Percentiles rank a stretch among this genome's conserved stretches.
Evolutionary conservation across 2,797 vertebrate genomes (phyloP).

Genomic region (Acridotheres tristis): DNA sequence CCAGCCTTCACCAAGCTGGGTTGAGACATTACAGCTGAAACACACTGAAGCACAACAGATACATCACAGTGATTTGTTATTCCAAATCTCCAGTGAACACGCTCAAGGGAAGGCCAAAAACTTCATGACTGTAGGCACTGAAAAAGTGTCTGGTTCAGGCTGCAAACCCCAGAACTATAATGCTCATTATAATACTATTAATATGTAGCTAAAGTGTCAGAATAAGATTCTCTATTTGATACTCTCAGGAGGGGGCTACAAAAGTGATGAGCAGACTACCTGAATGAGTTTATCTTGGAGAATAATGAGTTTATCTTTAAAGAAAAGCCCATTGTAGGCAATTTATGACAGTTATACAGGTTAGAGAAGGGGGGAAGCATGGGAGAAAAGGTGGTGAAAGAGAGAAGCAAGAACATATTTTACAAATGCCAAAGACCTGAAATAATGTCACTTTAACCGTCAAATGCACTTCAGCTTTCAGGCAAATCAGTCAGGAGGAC

Average conservation of each 20-base stretch:
- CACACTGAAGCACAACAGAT: neutral
- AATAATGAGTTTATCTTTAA: neutral
- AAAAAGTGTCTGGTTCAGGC: neutral
- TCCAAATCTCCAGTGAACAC: neutral
- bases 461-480: neutral
- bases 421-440: neutral
- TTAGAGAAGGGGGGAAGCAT: neutral
- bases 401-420: neutral
- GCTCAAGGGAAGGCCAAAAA: neutral
- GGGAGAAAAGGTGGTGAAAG: neutral
- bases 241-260: neutral
- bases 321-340: neutral
- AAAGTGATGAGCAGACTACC: neutral
- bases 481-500: neutral
- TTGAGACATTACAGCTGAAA: neutral
- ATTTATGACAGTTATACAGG: neutral
- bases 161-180: neutral
- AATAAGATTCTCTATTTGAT: neutral
- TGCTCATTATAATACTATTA: neutral
- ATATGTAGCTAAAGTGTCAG: neutral
- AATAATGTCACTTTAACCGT: constrained; percentile 5
- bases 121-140: neutral
- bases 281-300: neutral
- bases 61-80: neutral
- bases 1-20: neutral